Base-by-base conservation (phyloP, 2,888 invertebrate species). In the Zaprionus obscuricornis region DNA sequence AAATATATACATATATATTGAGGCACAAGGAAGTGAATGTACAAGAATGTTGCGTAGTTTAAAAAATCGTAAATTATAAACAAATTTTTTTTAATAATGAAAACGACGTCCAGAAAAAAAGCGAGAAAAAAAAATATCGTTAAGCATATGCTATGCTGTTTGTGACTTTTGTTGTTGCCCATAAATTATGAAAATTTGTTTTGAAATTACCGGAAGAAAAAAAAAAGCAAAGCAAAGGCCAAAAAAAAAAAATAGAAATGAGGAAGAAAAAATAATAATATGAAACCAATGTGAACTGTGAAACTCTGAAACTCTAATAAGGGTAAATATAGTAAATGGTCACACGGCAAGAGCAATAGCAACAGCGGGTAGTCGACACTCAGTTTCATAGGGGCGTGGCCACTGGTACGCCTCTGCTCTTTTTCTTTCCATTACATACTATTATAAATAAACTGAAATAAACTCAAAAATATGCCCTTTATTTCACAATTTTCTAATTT, bases 111-210 rank as follows among this genome's bases (percentile, higher is more conserved):
- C 10, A 11, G 14, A 45, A 43, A 8, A 22, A 17, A 4, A 42
- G 22, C 22, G 1, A 27, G 10, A 43, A 8, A 37, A 17, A 34
- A 18, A 26, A 24, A 40, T 49, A 42, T 55, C 20, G 26, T 24
- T 33, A 43, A 42, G 66, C 84, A 81, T 84, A 75, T 81, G 76
- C 78, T 84, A 75, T 81, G 76, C 78, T 73, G 73, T 59, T 31
- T 74, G 74, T 68, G 78, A 72, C 78, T 78, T 81, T 77, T 81
- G 82, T 67, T 73, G 67, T 54, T 63, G 70, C 50, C 66, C 70
- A 85, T 85, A 85, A 83, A 84, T 85, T 85, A 85, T 85, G 84
- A 63, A 84, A 83, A 83, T 83, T 81, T 69, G 39, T 16, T 26
- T 46, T 43, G 22, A 77, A 77, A 77, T 77, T 76, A 52, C n/a